Conservation (phyloP, 2,113 vertebrate genomes). For the Plecturocebus donacophilus region DNA sequence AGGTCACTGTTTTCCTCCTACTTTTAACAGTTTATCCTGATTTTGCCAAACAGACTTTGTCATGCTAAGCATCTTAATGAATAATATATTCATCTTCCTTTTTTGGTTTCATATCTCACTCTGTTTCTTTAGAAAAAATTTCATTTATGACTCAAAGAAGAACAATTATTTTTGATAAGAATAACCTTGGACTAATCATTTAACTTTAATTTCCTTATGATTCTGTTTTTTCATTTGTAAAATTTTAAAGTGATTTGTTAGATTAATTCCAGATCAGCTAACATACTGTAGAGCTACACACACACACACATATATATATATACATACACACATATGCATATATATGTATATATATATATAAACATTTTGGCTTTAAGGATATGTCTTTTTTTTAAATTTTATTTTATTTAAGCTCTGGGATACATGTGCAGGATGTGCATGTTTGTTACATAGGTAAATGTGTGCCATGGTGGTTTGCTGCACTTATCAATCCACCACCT, state of each 20-base stretch:
- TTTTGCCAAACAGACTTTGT: not conserved
- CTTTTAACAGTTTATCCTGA: not conserved
- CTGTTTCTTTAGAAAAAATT: not conserved
- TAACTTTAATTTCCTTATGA: not conserved
- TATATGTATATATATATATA: too few species aligned
- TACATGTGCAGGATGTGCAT: too few species aligned
- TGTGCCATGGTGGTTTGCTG: too few species aligned
- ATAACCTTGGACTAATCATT: not conserved
- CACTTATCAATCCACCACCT: too few species aligned
- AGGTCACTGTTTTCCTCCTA: not conserved
- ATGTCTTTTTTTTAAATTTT: too few species aligned
- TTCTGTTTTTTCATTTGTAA: slow-evolving; percentile 37
- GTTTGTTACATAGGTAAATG: too few species aligned
- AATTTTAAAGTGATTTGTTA: slow-evolving; percentile 39
- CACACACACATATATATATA: too few species aligned
- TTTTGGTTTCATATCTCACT: slow-evolving; percentile 15
- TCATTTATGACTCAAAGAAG: not conserved
- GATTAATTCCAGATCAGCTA: not conserved
- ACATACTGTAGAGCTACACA: not conserved
- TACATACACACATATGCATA: rapidly evolving
- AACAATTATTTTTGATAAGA: not conserved
- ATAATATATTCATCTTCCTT: not conserved
- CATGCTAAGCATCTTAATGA: not conserved
- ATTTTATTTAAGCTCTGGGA: too few species aligned
- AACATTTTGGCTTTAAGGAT: too few species aligned